Conservation (phyloP, 2,888 invertebrate species). For the Parapristionchus giblindavisi region DNA sequence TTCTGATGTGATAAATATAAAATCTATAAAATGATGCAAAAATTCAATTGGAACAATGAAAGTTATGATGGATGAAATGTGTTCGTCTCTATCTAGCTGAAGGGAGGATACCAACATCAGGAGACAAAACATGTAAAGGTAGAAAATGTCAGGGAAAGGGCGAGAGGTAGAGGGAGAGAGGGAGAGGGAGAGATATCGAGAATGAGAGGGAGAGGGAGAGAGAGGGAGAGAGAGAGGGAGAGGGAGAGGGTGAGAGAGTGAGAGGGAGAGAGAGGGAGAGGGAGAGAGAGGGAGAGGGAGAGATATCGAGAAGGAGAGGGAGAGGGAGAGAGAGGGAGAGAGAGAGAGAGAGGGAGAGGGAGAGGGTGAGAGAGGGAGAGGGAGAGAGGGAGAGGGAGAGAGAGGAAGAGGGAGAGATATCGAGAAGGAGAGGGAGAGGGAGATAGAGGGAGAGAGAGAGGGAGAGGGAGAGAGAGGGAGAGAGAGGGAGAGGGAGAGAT, state of each 20-base stretch:
- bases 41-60: no score
- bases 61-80: no score
- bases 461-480: conserved; percentile 9
- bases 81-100: no score
- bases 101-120: no score
- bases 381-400: not conserved
- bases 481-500: conserved; percentile 7
- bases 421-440: not conserved
- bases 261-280: not conserved
- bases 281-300: not conserved
- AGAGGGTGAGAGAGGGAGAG: not conserved
- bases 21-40: no score
- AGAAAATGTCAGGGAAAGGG: not conserved
- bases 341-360: not conserved
- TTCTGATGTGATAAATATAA: no score
- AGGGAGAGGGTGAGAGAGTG: not conserved
- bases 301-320: not conserved
- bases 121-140: not conserved
- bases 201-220: not conserved
- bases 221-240: not conserved
- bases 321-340: not conserved
- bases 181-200: not conserved
- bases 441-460: not conserved
- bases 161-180: not conserved
- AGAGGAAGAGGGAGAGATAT: not conserved